Base-by-base conservation (phyloP, 64 coral and sea anemone species). In the Stylophora pistillata region DNA sequence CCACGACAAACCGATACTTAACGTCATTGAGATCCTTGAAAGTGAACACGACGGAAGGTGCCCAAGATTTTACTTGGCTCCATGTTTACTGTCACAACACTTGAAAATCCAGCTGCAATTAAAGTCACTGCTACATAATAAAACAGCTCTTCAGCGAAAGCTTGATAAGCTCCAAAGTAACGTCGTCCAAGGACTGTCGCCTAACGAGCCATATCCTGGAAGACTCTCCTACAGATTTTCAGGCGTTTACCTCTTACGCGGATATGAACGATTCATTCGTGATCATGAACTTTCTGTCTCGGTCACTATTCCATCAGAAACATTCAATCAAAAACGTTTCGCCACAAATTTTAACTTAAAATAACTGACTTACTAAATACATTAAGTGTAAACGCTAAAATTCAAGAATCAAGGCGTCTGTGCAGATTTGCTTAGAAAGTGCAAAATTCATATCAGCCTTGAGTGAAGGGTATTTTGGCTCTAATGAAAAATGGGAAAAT, bases 201-300 rank as follows among this genome's bases (percentile, higher is more conserved):
- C 57, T 55, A 82, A 58, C 54, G 88, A 90, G 55, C 88, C 88
- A 30, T 90, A 82, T 34, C 70, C 73, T 54, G 88, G 88, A 0
- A 90, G 30, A 61, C 68, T 90, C 26, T 90, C 88, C 20, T 90
- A 90, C 34, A 90, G 56, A 81, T 71, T 80, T 73, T 55, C 78
- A 0, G 88, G 31, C 18, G 70, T 90, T 41, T 72, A 80, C 5
- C 77, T 90, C 4, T 78, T 90, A 55, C n/a, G 23, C 23, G 88
- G 88, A 74, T 90, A 90, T 1, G 1, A 41, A 23, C 11, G 26
- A 86, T 86, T 71, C 53, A 15, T 55, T 10, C 11, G 52, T 56
- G 82, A 72, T 65, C 10, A 86, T n/a, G 64, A 86, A 53, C 70
- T 86, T 15, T 65, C 34, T 66, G 70, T 86, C 53, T 27, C 6